Conservation (phyloP, 2,113 vertebrate species). For the Apeltes quadracus region DNA sequence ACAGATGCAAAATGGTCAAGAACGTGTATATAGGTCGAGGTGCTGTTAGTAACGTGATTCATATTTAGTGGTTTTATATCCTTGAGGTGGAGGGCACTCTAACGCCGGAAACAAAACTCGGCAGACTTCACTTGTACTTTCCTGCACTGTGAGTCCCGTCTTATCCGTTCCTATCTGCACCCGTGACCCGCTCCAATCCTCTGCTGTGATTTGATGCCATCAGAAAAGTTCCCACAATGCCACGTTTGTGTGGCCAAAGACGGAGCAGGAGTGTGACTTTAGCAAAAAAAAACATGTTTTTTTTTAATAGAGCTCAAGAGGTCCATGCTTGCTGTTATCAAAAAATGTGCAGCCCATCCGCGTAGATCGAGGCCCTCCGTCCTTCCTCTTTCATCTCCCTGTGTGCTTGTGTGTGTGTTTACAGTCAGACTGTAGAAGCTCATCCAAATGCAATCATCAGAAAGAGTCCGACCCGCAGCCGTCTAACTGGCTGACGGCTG, state of each 20-base stretch:
- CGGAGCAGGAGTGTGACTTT: conserved; percentile 58
- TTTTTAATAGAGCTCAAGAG: too few species aligned
- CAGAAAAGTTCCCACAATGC: conserved; percentile 29
- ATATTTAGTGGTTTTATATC: background rate
- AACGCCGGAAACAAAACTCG: conserved; percentile 2
- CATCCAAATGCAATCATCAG: conserved; percentile 47
- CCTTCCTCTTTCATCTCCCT: conserved; percentile 55
- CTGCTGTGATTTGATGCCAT: conserved; percentile 50
- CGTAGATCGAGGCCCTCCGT: conserved; percentile 31
- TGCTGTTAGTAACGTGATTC: background rate
- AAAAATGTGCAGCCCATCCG: conserved; percentile 58
- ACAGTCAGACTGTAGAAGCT: conserved; percentile 53
- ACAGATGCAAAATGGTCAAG: background rate
- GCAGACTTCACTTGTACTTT: conserved; percentile 20
- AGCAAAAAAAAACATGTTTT: conserved; percentile 74
- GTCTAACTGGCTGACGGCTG: conserved; percentile 42
- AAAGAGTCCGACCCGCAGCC: conserved; percentile 56
- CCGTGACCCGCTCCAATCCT: conserved; percentile 22
- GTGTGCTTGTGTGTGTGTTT: conserved; percentile 40
- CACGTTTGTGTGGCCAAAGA: conserved; percentile 30
- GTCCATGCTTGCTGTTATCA: conserved; percentile 51
- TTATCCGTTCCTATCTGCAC: conserved; percentile 27
- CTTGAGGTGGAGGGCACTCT: background rate
- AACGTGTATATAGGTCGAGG: background rate
- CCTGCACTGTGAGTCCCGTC: conserved; percentile 5